A percentile compares a stretch with the other conserved stretches of the same genome.
Conservation (phyloP, 2,888 invertebrate genomes). For the Julus scanicus region DNA sequence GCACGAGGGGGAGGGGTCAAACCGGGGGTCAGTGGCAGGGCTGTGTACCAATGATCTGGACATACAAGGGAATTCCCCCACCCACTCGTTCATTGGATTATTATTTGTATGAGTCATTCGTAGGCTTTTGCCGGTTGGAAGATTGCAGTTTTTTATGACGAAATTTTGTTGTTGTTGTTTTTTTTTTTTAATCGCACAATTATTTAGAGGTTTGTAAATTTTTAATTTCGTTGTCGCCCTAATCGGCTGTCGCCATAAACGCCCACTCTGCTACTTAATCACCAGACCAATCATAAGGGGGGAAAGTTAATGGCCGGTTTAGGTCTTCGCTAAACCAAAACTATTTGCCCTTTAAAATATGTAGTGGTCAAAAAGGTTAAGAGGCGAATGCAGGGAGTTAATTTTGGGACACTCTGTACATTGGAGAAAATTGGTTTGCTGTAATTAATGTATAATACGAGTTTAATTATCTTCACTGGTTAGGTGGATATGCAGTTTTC, state of each 20-base stretch:
- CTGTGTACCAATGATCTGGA: neutral
- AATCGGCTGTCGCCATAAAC: conserved; percentile 12
- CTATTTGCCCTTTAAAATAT: neutral
- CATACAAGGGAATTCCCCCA: conserved; percentile 15
- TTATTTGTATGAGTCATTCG: neutral
- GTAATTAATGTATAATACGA: too few relatives aligned
- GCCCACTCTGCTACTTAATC: neutral
- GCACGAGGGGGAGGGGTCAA: neutral
- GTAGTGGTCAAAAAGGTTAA: neutral
- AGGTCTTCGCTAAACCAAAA: neutral
- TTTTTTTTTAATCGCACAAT: neutral
- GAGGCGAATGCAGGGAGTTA: neutral
- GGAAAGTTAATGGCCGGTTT: neutral
- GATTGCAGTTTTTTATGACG: neutral
- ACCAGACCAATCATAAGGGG: neutral
- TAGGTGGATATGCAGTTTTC: neutral
- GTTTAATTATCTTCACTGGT: neutral
- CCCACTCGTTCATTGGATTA: neutral
- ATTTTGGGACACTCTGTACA: neutral
- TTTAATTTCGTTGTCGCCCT: neutral
- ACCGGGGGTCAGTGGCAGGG: conserved; percentile 4
- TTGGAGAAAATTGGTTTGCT: too few relatives aligned
- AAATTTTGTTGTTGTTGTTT: neutral
- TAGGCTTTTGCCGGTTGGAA: neutral
- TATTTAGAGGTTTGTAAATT: neutral